Base-by-base conservation (phyloP, 2,888 invertebrate species). In the Acronicta alni region DNA sequence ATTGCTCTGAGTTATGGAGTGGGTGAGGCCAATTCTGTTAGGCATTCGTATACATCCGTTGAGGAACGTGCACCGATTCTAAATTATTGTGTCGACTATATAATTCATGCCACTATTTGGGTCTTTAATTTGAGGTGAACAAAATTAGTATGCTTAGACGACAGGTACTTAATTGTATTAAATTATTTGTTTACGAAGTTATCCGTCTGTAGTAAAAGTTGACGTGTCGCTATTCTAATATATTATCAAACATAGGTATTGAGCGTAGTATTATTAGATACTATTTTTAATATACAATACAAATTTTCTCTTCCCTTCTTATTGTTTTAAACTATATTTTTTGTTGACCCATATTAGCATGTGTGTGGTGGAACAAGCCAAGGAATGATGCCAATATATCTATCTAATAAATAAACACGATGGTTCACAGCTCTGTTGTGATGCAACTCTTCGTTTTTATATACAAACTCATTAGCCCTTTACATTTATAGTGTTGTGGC, bases 41-140 rank as follows among this genome's bases (percentile, higher is more conserved):
- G 84, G 87, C 80, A 87, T 92, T 89, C 79, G 86, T 92, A 92
- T 79, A 93, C 93, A 93, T 93, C 93, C 93, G 93, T 84, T 76
- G 70, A 71, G 48, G 75, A 84, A 88, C 89, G 90, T 90, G 91
- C 84, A 81, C 72, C 72, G 76, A 82, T 83, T 85, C 75, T 81
- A 85, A 88, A 87, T 86, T 86, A 87, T 82, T 86, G 74, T 76
- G 76, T 72, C 67, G 72, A 75, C 79, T 80, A 77, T 80, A 83
- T 83, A 82, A 81, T 83, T 72, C 72, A 74, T 42, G 48, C 38
- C 20, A 55, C 58, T 66, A 63, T 72, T 75, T 75, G 51, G 41
- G 54, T 49, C 39, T 30, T 67, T 72, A 58, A 54, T 68, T 53
- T 72, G 47, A 53, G 44, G 35, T 55, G 14, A 32, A 64, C n/a